A percentile compares a stretch with the other conserved stretches of the same genome.
phyloP scores from a whole-genome alignment of 2,113 vertebrate species.

The Uropsilus gracilis region DNA sequence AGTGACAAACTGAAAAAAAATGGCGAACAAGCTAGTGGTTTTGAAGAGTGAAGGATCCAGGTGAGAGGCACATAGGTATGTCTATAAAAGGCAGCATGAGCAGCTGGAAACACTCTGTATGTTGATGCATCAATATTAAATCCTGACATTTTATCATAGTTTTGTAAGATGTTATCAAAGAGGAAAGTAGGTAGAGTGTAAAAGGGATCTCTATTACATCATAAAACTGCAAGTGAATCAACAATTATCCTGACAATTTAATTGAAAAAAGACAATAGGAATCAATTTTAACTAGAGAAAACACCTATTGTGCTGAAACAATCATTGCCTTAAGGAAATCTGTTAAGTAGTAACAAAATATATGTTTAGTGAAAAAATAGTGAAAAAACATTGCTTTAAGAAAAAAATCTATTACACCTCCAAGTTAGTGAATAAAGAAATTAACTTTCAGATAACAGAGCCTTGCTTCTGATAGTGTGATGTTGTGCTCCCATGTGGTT shows the following conservation, averaged over 20 bases:
- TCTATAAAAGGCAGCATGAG: neutral
- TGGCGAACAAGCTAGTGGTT: neutral
- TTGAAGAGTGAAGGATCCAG: neutral
- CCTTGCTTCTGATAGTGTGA: neutral
- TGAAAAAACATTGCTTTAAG: slow-evolving; percentile 1
- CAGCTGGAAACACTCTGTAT: neutral
- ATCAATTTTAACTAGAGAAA: slow-evolving; percentile 2
- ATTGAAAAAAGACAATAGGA: neutral
- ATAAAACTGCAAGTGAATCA: neutral
- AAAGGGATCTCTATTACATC: neutral
- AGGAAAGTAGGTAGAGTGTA: neutral
- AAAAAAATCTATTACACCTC: neutral
- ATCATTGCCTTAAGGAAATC: neutral
- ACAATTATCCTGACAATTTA: neutral
- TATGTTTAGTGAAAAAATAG: neutral
- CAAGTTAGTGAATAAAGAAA: neutral
- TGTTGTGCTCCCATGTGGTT: neutral
- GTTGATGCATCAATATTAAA: neutral
- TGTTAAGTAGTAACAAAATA: neutral
- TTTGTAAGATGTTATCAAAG: neutral
- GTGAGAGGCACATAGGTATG: neutral
- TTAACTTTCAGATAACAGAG: neutral
- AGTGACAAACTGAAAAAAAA: slow-evolving; percentile 5
- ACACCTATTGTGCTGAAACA: neutral
- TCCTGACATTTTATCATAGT: neutral